phyloP scores from a whole-genome alignment of 2,888 invertebrate species.

The Synergus japonicus region DNA sequence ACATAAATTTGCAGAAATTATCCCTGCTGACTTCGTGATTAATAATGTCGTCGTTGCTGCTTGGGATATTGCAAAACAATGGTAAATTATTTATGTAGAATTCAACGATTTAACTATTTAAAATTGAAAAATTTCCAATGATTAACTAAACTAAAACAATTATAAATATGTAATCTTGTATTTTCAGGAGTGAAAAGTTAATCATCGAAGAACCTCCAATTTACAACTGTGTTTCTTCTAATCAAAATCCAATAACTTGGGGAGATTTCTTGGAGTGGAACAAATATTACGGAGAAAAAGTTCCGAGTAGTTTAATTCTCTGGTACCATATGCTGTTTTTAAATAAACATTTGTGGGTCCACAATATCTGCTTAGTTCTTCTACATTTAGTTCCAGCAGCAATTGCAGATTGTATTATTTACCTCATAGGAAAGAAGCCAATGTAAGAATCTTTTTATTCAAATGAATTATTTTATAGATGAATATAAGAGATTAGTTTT shows the following conservation, averaged over 20 bases:
- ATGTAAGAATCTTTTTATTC: constrained; percentile 77
- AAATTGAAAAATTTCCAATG: not conserved
- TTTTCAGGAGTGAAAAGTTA: constrained; percentile 45
- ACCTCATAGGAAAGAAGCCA: constrained; percentile 80
- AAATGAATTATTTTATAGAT: constrained; percentile 5
- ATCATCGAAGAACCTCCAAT: constrained; percentile 80
- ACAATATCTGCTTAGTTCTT: constrained; percentile 79
- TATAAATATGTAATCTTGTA: not conserved
- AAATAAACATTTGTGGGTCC: constrained; percentile 79
- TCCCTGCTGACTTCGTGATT: constrained; percentile 84
- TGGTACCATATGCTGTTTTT: constrained; percentile 83
- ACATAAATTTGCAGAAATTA: constrained; percentile 81
- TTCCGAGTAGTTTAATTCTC: constrained; percentile 81
- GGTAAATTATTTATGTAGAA: constrained; percentile 54
- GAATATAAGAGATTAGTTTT: constrained; percentile 30
- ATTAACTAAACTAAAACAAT: too few relatives aligned
- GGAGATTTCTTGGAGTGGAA: constrained; percentile 80
- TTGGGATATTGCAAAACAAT: constrained; percentile 77
- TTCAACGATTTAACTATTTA: not conserved
- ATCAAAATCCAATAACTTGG: constrained; percentile 91
- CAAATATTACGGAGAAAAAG: constrained; percentile 78
- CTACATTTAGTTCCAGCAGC: constrained; percentile 82
- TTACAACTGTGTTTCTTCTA: constrained; percentile 92
- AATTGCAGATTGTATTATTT: constrained; percentile 79
- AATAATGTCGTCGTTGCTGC: constrained; percentile 82